A percentile compares a stretch with the other conserved stretches of the same genome.
Conservation (phyloP, 2,113 vertebrate species). For the Sapajus apella region DNA sequence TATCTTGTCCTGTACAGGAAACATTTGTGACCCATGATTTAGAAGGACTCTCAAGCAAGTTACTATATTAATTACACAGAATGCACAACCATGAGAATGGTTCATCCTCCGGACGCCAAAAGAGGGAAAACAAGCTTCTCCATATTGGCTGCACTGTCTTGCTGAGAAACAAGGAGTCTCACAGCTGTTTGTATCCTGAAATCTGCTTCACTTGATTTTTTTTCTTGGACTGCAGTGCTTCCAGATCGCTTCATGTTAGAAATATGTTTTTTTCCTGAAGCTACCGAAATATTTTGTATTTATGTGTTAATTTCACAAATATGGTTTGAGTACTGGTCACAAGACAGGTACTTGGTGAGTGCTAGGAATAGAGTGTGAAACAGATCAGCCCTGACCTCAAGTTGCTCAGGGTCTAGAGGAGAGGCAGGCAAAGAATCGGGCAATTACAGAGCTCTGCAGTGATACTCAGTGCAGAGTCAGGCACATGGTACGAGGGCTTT, state of each 20-base stretch:
- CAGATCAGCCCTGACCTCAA: background rate
- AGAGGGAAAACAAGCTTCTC: background rate
- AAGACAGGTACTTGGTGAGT: background rate
- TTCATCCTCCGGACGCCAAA: background rate
- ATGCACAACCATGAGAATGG: background rate
- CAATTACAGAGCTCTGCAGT: too few species aligned
- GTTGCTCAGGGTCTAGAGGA: background rate
- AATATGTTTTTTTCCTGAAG: background rate
- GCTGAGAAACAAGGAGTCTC: background rate
- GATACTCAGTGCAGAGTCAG: background rate
- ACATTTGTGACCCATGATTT: background rate
- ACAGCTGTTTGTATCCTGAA: background rate
- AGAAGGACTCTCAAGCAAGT: background rate
- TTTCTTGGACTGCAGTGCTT: background rate
- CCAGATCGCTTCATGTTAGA: background rate
- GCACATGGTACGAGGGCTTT: background rate
- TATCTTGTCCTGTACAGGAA: background rate
- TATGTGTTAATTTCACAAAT: background rate
- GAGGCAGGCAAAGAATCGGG: background rate
- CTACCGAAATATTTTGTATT: background rate
- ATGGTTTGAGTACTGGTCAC: background rate
- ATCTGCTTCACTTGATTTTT: background rate
- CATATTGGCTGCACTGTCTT: background rate
- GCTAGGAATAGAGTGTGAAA: background rate
- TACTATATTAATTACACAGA: background rate